These are phyloP conservation scores for Mythimna albipuncta DNA, from an alignment of 2,888 invertebrate genomes.

Conservation along the genomic window DNA sequence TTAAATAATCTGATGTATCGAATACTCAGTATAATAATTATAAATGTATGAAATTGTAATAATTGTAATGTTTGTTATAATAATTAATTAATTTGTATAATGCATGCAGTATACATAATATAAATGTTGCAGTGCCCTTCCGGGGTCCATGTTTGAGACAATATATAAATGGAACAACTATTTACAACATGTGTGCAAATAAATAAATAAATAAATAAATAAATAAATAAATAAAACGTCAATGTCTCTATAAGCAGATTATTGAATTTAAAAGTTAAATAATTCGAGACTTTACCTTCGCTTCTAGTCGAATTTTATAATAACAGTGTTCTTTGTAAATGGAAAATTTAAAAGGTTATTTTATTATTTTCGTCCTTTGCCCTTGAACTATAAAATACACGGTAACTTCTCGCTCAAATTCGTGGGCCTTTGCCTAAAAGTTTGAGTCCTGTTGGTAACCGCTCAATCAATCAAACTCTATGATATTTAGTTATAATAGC, in stretches of 20 bases:
- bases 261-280: slow-evolving; percentile 31
- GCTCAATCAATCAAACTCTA: slow-evolving; percentile 5
- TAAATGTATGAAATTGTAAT: too few relatives aligned
- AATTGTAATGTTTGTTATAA: too few relatives aligned
- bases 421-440: background rate
- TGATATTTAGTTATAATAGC: slow-evolving; percentile 12
- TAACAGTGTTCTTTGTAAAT: background rate
- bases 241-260: slow-evolving; percentile 33
- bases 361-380: background rate
- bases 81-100: too few relatives aligned
- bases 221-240: too few relatives aligned
- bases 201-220: too few relatives aligned
- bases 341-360: background rate
- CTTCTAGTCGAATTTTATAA: background rate
- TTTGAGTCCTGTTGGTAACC: background rate
- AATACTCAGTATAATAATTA: too few relatives aligned
- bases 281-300: slow-evolving; percentile 1
- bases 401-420: background rate
- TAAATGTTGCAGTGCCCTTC: too few relatives aligned
- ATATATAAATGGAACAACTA: too few relatives aligned
- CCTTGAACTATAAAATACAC: background rate
- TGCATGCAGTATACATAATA: too few relatives aligned
- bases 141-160: too few relatives aligned
- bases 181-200: too few relatives aligned
- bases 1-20: too few relatives aligned